Evolutionary conservation across 2,888 invertebrate genomes (phyloP), one percentile per base, ranked within the genome.

Genomic region (Hyposoter didymator): DNA sequence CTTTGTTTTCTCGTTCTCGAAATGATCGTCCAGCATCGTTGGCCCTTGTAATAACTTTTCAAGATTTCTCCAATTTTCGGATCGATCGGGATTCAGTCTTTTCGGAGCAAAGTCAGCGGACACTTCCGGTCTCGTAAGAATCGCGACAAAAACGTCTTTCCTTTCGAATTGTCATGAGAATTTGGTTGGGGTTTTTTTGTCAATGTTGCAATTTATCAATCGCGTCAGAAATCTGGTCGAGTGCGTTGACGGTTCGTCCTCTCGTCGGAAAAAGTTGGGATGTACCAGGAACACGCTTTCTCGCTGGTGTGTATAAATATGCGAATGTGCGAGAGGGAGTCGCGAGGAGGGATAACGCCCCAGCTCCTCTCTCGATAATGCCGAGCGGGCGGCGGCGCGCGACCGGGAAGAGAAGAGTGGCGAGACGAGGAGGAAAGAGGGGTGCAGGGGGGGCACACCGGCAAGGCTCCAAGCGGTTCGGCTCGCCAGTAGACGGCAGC

Each of bases 401-500:
- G 70, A 47, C 49, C 49, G 70, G 80, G 80, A 79, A 47, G 76
- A 84, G 49, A 72, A 78, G 69, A 85, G 83, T 35, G 84, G 73
- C 12, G 76, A 45, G 67, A 94, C 94, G 94, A 94, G 93, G 92
- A 91, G 90, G 92, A 69, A 78, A 59, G 78, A 86, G 92, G 94
- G 93, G 94, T 94, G 87, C 88, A 84, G 86, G 80, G 84, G 84
- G 88, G 84, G 88, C 88, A 88, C 88, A 88, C 88, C 90, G 87
- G 87, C 89, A 90, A 90, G 88, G 89, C 89, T 86, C 84, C 59
- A 75, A 86, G 84, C 85, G 89, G 85, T 67, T 59, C 84, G 85
- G 87, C 83, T 83, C 89, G 86, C 93, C 93, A 93, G 93, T 93
- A 94, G 93, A 91, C 93, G 93, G 93, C 93, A 93, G 93, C 93